These are phyloP conservation scores for Tenualosa thibaudeaui DNA, from an alignment of 2,797 vertebrate species.

Conservation along the genomic window DNA sequence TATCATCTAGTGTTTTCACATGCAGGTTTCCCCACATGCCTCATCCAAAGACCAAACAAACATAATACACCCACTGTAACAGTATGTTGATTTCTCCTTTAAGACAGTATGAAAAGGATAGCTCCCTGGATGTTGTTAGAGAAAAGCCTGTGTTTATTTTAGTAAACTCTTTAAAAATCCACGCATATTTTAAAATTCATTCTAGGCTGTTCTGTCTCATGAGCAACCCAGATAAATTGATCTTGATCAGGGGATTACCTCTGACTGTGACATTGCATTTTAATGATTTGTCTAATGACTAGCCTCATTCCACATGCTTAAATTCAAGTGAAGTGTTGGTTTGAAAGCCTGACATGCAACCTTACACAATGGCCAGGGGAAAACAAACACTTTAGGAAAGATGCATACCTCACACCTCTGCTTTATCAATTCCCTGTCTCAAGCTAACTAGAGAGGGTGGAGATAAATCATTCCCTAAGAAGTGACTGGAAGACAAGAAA, in stretches of 20 bases:
- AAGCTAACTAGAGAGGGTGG: slow-evolving; percentile 52
- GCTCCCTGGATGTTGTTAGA: neutral
- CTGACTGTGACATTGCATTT: neutral
- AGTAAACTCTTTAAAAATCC: neutral
- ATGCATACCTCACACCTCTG: slow-evolving; percentile 48
- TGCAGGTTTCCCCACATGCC: neutral
- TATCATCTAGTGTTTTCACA: neutral
- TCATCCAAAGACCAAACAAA: neutral
- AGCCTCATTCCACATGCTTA: neutral
- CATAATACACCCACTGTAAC: neutral
- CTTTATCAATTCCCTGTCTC: slow-evolving; percentile 54
- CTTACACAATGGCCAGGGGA: slow-evolving; percentile 26
- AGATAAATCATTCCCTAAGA: slow-evolving; percentile 66
- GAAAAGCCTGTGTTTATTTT: neutral
- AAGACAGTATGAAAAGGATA: neutral
- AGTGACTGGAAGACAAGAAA: slow-evolving; percentile 62
- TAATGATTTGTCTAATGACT: neutral
- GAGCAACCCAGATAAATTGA: neutral
- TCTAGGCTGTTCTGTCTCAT: neutral
- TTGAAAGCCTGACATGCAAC: neutral
- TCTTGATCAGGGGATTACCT: slow-evolving; percentile 11
- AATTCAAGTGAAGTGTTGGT: neutral
- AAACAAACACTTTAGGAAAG: slow-evolving; percentile 47
- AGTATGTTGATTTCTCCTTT: neutral
- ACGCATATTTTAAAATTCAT: neutral